Conservation (phyloP, 2,797 vertebrate species). For the Champsocephalus gunnari region DNA sequence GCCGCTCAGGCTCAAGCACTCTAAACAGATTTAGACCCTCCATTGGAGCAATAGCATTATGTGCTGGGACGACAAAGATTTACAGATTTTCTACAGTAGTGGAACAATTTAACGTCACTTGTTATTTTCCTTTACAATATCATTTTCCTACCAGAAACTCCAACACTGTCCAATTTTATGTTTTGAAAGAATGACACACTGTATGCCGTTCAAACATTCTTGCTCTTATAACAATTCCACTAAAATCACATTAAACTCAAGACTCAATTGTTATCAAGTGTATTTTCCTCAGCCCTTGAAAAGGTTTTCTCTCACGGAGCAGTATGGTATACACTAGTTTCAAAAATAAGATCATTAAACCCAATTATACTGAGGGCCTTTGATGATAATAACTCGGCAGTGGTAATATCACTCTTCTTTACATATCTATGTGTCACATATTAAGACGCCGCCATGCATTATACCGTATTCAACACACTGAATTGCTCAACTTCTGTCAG, state of each 20-base stretch:
- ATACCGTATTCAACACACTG: constrained; percentile 7
- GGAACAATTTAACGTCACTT: neutral
- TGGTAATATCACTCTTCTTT: constrained; percentile 18
- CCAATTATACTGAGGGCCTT: constrained; percentile 20
- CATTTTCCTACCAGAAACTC: neutral
- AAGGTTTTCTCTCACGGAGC: constrained; percentile 21
- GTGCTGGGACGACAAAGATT: neutral
- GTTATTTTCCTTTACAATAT: neutral
- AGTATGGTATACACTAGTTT: constrained; percentile 35
- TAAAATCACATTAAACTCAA: constrained; percentile 1
- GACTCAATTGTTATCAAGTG: constrained; percentile 3
- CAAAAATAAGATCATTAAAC: constrained; percentile 36
- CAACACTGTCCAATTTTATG: neutral
- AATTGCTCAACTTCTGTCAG: neutral
- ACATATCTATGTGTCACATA: constrained; percentile 23
- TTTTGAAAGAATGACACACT: constrained; percentile 7
- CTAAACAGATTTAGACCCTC: neutral
- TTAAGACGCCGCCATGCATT: neutral
- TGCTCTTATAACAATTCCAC: constrained; percentile 7
- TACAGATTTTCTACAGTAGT: neutral
- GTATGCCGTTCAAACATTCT: constrained; percentile 3
- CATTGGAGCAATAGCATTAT: neutral
- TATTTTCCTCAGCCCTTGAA: constrained; percentile 6
- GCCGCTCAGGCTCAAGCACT: constrained; percentile 5
- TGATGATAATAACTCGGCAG: constrained; percentile 25